These are phyloP conservation scores for Bubo bubo DNA, from an alignment of 2,113 vertebrate species.

Conservation along the genomic window DNA sequence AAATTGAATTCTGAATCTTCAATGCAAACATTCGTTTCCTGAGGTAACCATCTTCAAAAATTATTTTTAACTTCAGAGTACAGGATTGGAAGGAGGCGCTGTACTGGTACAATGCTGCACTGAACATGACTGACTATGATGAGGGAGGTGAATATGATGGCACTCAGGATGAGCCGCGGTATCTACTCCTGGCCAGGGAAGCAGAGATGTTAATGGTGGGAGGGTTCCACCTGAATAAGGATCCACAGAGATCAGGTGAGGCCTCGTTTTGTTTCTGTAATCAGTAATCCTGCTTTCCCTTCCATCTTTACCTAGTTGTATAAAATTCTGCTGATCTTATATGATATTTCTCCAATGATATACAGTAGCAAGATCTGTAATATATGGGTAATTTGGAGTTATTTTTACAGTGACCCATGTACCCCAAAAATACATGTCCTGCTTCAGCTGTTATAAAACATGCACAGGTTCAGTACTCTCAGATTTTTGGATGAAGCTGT, in stretches of 20 bases:
- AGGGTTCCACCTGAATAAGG: constrained; percentile 76
- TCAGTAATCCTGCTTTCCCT: neutral
- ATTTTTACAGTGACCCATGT: no score
- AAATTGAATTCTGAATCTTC: neutral
- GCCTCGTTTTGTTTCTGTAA: neutral
- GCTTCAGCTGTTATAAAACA: neutral
- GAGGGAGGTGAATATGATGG: constrained; percentile 95
- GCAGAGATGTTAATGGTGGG: constrained; percentile 89
- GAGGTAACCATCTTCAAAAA: neutral
- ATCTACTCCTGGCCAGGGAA: constrained; percentile 87
- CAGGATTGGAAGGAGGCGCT: constrained; percentile 88
- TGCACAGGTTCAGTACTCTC: neutral
- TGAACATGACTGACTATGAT: constrained; percentile 91
- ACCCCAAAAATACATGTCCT: neutral
- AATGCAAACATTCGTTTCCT: neutral
- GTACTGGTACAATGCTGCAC: constrained; percentile 84
- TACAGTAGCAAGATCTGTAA: no score
- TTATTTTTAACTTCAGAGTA: constrained; percentile 64
- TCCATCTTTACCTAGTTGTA: neutral
- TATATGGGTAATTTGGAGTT: no score
- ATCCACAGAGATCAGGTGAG: constrained; percentile 89
- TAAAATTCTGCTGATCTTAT: no score
- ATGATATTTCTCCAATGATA: no score
- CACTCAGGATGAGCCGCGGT: constrained; percentile 88
- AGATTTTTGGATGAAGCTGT: neutral